Conservation (phyloP, 2,888 invertebrate genomes). For the Aquatica leii region DNA sequence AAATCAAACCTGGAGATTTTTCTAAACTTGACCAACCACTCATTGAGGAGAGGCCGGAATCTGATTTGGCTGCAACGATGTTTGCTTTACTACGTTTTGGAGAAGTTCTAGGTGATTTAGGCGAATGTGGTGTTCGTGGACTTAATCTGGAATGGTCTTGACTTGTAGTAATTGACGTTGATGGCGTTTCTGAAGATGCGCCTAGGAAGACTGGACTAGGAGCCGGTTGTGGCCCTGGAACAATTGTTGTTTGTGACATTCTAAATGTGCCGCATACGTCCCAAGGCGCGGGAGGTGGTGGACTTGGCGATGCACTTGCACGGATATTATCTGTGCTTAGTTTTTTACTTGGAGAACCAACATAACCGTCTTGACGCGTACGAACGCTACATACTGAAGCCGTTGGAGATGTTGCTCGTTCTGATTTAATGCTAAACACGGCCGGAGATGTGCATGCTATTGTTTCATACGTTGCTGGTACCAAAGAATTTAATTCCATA, state of each 20-base stretch:
- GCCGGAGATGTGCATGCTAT: constrained; percentile 64
- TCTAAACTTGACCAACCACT: constrained; percentile 87
- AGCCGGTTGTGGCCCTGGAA: constrained; percentile 51
- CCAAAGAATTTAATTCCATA: constrained; percentile 61
- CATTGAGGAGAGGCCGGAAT: constrained; percentile 87
- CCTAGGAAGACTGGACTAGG: constrained; percentile 61
- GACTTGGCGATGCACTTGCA: constrained; percentile 67
- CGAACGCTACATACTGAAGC: constrained; percentile 71
- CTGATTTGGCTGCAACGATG: constrained; percentile 81
- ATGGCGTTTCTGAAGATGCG: constrained; percentile 51
- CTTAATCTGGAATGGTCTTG: constrained; percentile 66
- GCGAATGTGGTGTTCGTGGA: constrained; percentile 70
- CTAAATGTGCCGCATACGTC: constrained; percentile 67
- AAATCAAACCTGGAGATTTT: constrained; percentile 78
- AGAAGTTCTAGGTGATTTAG: constrained; percentile 76
- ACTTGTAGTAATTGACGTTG: constrained; percentile 54
- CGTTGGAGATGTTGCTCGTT: constrained; percentile 69
- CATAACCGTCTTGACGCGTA: constrained; percentile 70
- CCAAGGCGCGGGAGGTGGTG: constrained; percentile 83
- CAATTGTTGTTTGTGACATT: constrained; percentile 51
- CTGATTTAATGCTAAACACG: constrained; percentile 63
- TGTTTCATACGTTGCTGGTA: constrained; percentile 63
- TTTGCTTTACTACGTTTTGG: constrained; percentile 73
- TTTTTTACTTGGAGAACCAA: constrained; percentile 56
- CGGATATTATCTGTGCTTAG: constrained; percentile 33